Evolutionary conservation across 2,113 vertebrate species (phyloP).

Genomic region (Syngnathoides biaculeatus): DNA sequence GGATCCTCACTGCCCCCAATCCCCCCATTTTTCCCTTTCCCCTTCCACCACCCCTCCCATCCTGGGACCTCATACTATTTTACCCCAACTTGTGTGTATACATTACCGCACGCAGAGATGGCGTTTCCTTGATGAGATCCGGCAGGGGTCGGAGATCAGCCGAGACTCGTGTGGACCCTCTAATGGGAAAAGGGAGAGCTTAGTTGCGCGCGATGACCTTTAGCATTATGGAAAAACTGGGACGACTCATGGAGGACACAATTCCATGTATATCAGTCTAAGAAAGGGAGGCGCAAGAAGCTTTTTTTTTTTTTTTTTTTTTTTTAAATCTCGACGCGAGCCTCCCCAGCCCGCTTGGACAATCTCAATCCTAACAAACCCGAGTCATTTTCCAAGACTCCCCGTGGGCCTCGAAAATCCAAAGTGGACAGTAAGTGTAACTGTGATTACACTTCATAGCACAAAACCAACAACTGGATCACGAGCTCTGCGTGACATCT

Average conservation of each 20-base stretch:
- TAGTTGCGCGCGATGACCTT: conserved; percentile 41
- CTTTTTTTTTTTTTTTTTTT: conserved; percentile 39
- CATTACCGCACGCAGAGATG: conserved; percentile 40
- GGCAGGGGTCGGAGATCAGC: conserved; percentile 30
- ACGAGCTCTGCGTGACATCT: conserved; percentile 31
- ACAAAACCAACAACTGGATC: conserved; percentile 49
- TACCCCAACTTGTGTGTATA: conserved; percentile 28
- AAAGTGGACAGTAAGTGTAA: conserved; percentile 48
- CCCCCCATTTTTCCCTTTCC: not conserved
- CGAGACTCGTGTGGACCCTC: conserved; percentile 21
- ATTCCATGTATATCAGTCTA: conserved; percentile 55
- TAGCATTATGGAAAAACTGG: conserved; percentile 58
- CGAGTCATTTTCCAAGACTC: conserved; percentile 26
- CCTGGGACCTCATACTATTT: conserved; percentile 59
- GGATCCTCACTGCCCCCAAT: conserved; percentile 53
- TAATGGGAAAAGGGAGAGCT: conserved; percentile 28
- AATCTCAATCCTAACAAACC: conserved; percentile 45
- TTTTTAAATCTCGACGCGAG: not conserved
- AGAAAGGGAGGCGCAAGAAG: conserved; percentile 55
- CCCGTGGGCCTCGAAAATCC: conserved; percentile 32
- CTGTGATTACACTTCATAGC: conserved; percentile 46
- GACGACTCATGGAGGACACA: conserved; percentile 40
- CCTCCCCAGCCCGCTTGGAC: conserved; percentile 3
- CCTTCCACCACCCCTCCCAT: conserved; percentile 19
- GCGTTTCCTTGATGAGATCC: conserved; percentile 31